phyloP scores from a whole-genome alignment of 53 echinoderm and acorn worm species.

The Actinopyga echinites region DNA sequence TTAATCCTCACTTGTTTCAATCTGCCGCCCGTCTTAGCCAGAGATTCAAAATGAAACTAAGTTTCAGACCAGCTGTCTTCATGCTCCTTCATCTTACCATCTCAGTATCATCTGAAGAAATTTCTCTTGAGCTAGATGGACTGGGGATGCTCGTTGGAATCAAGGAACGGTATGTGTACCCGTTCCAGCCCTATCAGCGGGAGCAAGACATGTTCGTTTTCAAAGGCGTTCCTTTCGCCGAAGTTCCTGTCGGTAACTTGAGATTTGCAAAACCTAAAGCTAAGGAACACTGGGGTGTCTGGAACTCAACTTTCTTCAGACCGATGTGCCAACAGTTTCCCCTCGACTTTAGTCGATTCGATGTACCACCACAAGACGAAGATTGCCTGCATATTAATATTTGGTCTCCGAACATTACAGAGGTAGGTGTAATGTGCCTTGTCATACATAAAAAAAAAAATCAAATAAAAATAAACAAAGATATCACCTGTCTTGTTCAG shows the following conservation, averaged over 20 bases:
- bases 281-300: background rate
- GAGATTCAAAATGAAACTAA: too few relatives aligned
- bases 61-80: too few relatives aligned
- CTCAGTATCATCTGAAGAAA: background rate
- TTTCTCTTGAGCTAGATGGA: conserved; percentile 6
- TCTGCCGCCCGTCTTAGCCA: too few relatives aligned
- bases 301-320: conserved; percentile 23
- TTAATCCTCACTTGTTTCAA: too few relatives aligned
- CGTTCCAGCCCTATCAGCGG: background rate
- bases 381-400: conserved; percentile 40
- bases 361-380: conserved; percentile 37
- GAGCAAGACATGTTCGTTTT: conserved; percentile 32
- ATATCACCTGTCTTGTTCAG: too few relatives aligned
- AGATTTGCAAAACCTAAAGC: conserved; percentile 29
- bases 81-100: too few relatives aligned
- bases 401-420: conserved; percentile 16
- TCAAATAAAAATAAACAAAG: too few relatives aligned
- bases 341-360: background rate
- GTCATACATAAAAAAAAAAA: too few relatives aligned
- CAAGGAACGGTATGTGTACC: conserved; percentile 25
- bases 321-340: conserved; percentile 26
- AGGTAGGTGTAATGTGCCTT: background rate
- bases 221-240: conserved; percentile 41
- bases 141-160: conserved; percentile 5
- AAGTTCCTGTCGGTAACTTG: conserved; percentile 11